These are phyloP conservation scores for Odontesthes bonariensis DNA, from an alignment of 2,113 vertebrate genomes.

Conservation along the genomic window DNA sequence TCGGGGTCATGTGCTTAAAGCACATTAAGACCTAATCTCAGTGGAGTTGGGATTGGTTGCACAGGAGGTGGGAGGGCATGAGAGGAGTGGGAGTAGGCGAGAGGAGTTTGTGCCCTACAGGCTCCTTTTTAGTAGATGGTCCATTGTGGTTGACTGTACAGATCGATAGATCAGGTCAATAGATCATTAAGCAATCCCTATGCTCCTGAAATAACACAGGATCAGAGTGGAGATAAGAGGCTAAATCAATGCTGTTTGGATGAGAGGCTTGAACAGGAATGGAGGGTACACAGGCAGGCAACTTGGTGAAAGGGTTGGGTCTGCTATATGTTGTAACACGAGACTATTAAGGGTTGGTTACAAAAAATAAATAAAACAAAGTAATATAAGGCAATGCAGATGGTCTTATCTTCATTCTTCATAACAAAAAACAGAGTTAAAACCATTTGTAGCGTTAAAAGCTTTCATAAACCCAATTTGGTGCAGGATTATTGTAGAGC, in stretches of 20 bases:
- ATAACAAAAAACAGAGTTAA: neutral
- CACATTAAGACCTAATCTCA: conserved; percentile 70
- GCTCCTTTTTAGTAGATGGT: conserved; percentile 62
- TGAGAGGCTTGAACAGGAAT: conserved; percentile 31
- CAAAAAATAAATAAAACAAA: conserved; percentile 5
- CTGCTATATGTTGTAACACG: conserved; percentile 12
- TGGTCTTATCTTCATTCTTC: neutral
- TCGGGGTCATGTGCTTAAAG: conserved; percentile 71
- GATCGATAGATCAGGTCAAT: conserved; percentile 75
- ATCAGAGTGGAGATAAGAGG: conserved; percentile 79
- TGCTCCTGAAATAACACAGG: conserved; percentile 79
- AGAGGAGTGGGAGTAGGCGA: conserved; percentile 30
- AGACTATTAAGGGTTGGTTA: conserved; percentile 10
- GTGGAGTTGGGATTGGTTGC: conserved; percentile 35
- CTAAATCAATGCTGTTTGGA: conserved; percentile 70
- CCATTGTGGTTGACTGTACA: conserved; percentile 74
- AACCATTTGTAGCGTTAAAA: neutral
- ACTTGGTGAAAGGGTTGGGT: neutral
- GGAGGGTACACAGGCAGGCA: conserved; percentile 3
- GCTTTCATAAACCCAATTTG: conserved; percentile 11
- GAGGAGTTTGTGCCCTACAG: conserved; percentile 56
- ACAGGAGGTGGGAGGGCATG: conserved; percentile 28
- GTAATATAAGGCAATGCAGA: neutral
- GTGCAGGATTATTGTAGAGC: conserved; percentile 5
- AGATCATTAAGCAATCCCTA: conserved; percentile 84